Conservation (phyloP, 2,888 invertebrate species). For the Orthosia incerta region DNA sequence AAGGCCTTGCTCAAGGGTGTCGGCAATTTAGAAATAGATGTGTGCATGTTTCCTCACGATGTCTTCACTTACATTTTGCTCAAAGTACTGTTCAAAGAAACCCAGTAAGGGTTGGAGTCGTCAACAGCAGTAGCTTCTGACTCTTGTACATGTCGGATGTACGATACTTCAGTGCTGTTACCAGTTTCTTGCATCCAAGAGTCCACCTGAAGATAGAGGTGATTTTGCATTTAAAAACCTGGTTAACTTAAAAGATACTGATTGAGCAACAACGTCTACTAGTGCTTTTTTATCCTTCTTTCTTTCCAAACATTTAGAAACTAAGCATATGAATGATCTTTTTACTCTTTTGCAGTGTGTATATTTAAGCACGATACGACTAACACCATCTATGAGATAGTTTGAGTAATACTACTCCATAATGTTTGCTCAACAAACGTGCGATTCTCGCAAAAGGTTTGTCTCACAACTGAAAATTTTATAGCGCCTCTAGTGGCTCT, state of each 20-base stretch:
- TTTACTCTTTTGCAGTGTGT: too few species aligned
- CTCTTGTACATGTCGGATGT: conserved; percentile 72
- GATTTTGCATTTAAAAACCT: not conserved
- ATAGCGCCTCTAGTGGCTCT: not conserved
- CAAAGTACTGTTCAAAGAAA: conserved; percentile 91
- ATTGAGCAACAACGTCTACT: not conserved
- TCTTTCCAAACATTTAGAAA: not conserved
- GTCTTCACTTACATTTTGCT: conserved; percentile 83
- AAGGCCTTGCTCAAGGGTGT: too few species aligned
- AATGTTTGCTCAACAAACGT: not conserved
- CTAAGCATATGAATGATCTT: not conserved
- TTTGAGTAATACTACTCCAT: not conserved
- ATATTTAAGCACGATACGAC: not conserved
- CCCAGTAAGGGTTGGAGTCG: conserved; percentile 93
- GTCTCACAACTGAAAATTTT: not conserved
- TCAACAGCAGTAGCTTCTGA: conserved; percentile 90
- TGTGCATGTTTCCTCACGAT: too few species aligned
- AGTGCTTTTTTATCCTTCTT: too few species aligned
- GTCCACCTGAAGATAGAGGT: conserved; percentile 70
- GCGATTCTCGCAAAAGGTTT: too few species aligned
- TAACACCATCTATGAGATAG: conserved; percentile 39
- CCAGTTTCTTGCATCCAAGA: conserved; percentile 78
- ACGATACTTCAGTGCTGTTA: conserved; percentile 74
- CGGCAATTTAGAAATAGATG: too few species aligned
- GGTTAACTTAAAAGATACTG: not conserved